These are phyloP conservation scores for Poeciliopsis occidentalis DNA, from an alignment of 2,113 vertebrate genomes.

Conservation along the genomic window DNA sequence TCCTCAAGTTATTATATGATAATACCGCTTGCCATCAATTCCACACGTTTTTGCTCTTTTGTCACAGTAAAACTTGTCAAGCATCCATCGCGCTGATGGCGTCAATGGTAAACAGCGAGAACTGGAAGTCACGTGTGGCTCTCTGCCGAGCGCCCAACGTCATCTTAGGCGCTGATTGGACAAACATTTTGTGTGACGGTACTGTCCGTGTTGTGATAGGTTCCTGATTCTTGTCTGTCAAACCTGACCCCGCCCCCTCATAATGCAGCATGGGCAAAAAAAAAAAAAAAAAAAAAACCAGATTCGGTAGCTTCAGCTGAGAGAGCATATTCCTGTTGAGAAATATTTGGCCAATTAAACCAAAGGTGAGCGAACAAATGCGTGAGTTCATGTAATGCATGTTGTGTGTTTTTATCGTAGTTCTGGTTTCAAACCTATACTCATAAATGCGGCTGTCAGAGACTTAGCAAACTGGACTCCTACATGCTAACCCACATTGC, in stretches of 20 bases:
- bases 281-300: slow-evolving; percentile 70
- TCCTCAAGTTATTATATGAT: background rate
- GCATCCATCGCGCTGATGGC: slow-evolving; percentile 4
- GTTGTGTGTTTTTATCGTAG: background rate
- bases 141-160: slow-evolving; percentile 10
- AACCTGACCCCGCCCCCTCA: slow-evolving; percentile 60
- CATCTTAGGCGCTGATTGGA: slow-evolving; percentile 60
- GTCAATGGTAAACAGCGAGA: slow-evolving; percentile 67
- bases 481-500: slow-evolving; percentile 74
- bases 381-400: background rate
- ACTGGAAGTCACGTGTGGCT: slow-evolving; percentile 58
- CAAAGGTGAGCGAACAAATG: slow-evolving; percentile 59
- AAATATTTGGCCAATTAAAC: slow-evolving; percentile 39
- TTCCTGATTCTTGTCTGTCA: slow-evolving; percentile 50
- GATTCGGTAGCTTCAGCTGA: slow-evolving; percentile 63
- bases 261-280: slow-evolving; percentile 84
- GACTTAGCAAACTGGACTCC: slow-evolving; percentile 41
- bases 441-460: background rate
- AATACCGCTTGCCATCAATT: background rate
- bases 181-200: slow-evolving; percentile 1
- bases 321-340: slow-evolving; percentile 22
- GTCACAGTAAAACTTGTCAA: slow-evolving; percentile 1
- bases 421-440: background rate
- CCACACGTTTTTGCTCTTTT: slow-evolving; percentile 7
- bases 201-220: slow-evolving; percentile 60